Evolutionary conservation across 2,888 invertebrate species (phyloP).

Genomic region (Lissocephala sabroskyi): DNA sequence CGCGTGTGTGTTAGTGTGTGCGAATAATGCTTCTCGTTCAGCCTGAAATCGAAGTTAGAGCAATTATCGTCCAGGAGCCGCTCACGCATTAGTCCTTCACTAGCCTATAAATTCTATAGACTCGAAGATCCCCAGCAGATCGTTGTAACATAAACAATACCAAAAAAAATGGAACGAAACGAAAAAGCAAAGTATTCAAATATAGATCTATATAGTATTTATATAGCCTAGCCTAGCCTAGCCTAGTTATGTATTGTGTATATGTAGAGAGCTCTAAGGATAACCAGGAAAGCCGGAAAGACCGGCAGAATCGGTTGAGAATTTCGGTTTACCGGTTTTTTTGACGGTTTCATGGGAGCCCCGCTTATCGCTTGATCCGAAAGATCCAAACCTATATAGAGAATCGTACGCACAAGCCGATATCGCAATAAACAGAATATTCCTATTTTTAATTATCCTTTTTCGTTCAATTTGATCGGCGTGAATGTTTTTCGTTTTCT

Average conservation of each 20-base stretch:
- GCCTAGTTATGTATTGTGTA: slow-evolving; percentile 44
- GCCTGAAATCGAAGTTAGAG: too few species aligned
- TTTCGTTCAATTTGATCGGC: slow-evolving; percentile 38
- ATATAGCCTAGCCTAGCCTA: too few species aligned
- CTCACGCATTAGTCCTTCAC: too few species aligned
- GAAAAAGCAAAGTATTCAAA: slow-evolving; percentile 10
- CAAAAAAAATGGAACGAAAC: slow-evolving; percentile 7
- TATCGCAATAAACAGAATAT: slow-evolving; percentile 11
- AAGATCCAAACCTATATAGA: too few species aligned
- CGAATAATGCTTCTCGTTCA: too few species aligned
- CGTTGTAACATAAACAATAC: slow-evolving; percentile 59
- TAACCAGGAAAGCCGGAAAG: too few species aligned
- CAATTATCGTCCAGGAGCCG: not conserved
- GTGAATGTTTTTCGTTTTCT: slow-evolving; percentile 16
- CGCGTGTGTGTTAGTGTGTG: slow-evolving; percentile 8
- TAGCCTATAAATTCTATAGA: too few species aligned
- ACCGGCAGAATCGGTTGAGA: too few species aligned
- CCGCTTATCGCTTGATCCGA: not conserved
- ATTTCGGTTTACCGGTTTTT: not conserved
- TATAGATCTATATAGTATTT: too few species aligned
- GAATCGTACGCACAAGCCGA: slow-evolving; percentile 31
- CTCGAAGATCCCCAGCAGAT: slow-evolving; percentile 49
- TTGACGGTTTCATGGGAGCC: not conserved
- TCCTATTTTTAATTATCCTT: slow-evolving; percentile 32
- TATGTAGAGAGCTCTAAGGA: slow-evolving; percentile 41